Base-by-base conservation (phyloP, 2,113 vertebrate species). In the Hyla sarda region DNA sequence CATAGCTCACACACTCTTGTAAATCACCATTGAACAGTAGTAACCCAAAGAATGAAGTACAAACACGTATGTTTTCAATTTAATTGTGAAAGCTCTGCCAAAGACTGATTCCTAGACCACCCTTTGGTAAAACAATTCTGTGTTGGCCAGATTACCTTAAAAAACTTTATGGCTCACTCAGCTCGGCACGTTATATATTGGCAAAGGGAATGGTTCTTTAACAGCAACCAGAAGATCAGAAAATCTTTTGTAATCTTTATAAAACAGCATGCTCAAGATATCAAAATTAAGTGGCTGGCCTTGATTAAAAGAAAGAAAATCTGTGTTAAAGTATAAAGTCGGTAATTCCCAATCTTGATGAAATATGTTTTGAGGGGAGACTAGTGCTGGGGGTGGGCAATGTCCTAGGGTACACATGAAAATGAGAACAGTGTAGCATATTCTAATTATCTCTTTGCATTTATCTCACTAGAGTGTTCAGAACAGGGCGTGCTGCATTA, bases 51-150 rank as follows among this genome's bases (percentile, higher is more conserved):
- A 94, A 95, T 90, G 93, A 95, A 95, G 94, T 93, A 91, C 92
- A 94, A 96, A 95, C 93, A 94, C 89, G 94, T 94, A 96, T 97
- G 97, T 92, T 97, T 98, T 95, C 94, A 95, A 96, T 97, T 96
- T 93, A 89, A 91, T 87, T 88, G 90, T 88, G 89, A 91, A 88
- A 89, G 90, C 88, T 92, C 93, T 93, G 96, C 97, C 95, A 96
- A 93, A 94, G 91, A 91, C 89, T 94, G 95, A 92, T 93, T 93
- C 84, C 25, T 91, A 95, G 97, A 96, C 96, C 96, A 95, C 95
- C 96, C 95, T 94, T 95, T 90, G 87, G 92, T 90, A 91, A 90
- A 93, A 91, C 89, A 89, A 88, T 23, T 87, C 90, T 96, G 92
- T 65, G 90, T 92, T 92, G 91, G 93, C 94, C 92, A 92, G 88